Conservation (phyloP, 2,113 vertebrate genomes). For the Xerus inauris region DNA sequence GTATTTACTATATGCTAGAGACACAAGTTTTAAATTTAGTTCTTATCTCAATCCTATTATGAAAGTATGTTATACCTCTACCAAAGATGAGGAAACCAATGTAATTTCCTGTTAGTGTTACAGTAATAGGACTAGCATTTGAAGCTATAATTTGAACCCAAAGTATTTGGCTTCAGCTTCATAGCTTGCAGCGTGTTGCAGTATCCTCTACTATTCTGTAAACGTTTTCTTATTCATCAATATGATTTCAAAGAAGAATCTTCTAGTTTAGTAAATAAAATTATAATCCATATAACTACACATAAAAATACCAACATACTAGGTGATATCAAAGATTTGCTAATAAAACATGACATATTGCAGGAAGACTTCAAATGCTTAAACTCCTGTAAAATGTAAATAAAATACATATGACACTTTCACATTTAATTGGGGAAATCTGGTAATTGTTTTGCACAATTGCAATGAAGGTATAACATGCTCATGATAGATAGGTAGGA, state of each 20-base stretch:
- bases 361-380: background rate
- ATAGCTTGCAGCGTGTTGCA: background rate
- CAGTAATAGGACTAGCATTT: background rate
- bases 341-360: background rate
- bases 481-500: background rate
- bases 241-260: background rate
- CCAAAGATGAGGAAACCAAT: background rate
- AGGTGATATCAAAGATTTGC: background rate
- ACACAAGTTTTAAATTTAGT: background rate
- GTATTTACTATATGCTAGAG: background rate
- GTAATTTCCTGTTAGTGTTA: background rate
- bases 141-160: background rate
- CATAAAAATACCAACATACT: background rate
- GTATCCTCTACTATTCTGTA: background rate
- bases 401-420: conserved; percentile 17
- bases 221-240: background rate
- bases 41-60: background rate
- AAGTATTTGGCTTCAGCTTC: background rate
- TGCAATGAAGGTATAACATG: background rate
- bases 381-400: background rate
- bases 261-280: conserved; percentile 27
- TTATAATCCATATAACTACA: background rate
- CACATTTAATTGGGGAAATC: background rate
- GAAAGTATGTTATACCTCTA: background rate
- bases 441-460: background rate